Evolutionary conservation across 2,888 invertebrate species (phyloP).

Genomic region (Antitype chi): DNA sequence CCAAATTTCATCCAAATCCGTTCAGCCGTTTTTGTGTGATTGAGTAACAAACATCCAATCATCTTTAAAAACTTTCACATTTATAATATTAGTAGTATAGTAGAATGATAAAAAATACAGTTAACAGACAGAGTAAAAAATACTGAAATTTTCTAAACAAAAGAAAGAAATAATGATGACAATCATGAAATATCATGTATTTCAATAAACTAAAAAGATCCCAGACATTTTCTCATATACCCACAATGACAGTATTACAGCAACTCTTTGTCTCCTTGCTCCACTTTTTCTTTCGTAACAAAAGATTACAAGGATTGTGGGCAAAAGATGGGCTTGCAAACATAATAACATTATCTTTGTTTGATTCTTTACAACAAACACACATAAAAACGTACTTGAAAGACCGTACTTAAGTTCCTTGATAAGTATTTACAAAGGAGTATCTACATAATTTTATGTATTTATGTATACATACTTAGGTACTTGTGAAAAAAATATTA

Average conservation of each 20-base stretch:
- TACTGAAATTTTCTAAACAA: too few species aligned
- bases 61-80: too few species aligned
- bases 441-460: not conserved
- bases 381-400: not conserved
- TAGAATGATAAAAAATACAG: too few species aligned
- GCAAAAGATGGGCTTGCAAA: slow-evolving; percentile 71
- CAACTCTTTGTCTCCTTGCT: slow-evolving; percentile 74
- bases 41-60: too few species aligned
- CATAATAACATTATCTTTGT: slow-evolving; percentile 69
- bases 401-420: slow-evolving; percentile 17
- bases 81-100: too few species aligned
- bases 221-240: slow-evolving; percentile 29
- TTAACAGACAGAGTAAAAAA: too few species aligned
- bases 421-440: not conserved
- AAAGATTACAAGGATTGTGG: slow-evolving; percentile 71
- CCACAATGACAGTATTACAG: slow-evolving; percentile 37
- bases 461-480: too few species aligned
- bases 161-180: too few species aligned
- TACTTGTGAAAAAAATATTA: too few species aligned
- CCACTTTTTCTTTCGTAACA: slow-evolving; percentile 78
- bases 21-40: too few species aligned
- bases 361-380: slow-evolving; percentile 42
- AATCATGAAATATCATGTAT: not conserved
- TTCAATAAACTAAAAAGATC: slow-evolving; percentile 3
- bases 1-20: too few species aligned